Base-by-base conservation (phyloP, 2,797 vertebrate genomes). In the Dromococcyx pavoninus region DNA sequence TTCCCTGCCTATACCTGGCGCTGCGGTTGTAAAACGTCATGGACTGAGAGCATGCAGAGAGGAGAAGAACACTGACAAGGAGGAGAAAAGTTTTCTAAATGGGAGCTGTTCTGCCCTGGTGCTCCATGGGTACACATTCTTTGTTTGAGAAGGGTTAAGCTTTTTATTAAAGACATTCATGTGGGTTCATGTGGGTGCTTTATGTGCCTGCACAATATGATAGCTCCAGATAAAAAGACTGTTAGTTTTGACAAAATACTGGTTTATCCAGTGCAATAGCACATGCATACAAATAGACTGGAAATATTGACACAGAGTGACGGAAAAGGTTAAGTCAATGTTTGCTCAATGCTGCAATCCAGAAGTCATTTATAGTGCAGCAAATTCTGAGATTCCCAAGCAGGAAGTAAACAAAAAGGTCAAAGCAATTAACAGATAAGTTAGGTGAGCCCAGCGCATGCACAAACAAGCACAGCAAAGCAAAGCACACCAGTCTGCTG, bases 311-410 rank as follows among this genome's bases (percentile, higher is more conserved):
- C 95, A 93, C 4, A 87, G 95, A 86, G 81, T 48, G 91, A 92
- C 30, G 1, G 74, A 56, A 96, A 97, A 98, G 96, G 97, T 98
- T 97, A 97, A 95, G 91, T 96, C 97, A 97, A 97, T 95, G 96
- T 98, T 98, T 97, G 97, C 84, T 94, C 80, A 44, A 7, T 80
- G 79, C 76, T 88, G 91, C 91, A 94, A 95, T 92, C 73, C 74
- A 64, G 17, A 43, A 89, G 84, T 86, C 96, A 91, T 89, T 92
- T 44, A 22, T 50, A 57, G 82, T 28, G 61, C 85, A 77, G 93
- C 84, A 94, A 93, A 95, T 95, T 72, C 79, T 44, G 79, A 93
- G 86, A 91, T 92, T 96, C 90, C 77, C 2, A 1, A 85, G 92
- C 82, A 95, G 95, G 87, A 93, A 89, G 90, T 87, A 96, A 96